Percentiles rank a stretch among this genome's conserved stretches.
phyloP scores from a whole-genome alignment of 2,113 vertebrate genomes.

The Meles meles region DNA sequence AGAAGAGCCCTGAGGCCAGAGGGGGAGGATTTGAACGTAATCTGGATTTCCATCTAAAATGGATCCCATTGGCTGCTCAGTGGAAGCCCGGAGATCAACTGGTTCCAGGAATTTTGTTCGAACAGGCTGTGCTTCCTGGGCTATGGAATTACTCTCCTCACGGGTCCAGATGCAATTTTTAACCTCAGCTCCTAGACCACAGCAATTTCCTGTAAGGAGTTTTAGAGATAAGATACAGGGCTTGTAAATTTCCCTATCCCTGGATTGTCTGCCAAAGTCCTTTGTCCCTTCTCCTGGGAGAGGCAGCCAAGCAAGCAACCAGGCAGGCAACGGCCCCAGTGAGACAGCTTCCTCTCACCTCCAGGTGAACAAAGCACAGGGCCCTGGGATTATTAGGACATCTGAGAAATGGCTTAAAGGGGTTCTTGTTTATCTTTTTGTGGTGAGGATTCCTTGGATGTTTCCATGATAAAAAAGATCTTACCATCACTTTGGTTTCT shows the following conservation, averaged over 20 bases:
- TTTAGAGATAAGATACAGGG: neutral
- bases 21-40: too few species aligned
- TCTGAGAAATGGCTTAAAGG: neutral
- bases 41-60: neutral
- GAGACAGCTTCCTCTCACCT: neutral
- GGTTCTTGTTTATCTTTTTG: neutral
- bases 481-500: rapidly evolving
- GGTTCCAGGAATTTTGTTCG: neutral
- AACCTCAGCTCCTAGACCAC: neutral
- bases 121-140: neutral
- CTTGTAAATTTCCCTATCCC: neutral
- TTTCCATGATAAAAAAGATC: neutral
- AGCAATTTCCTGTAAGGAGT: neutral
- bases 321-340: neutral
- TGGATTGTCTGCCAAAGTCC: neutral
- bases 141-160: neutral
- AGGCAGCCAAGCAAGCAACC: neutral
- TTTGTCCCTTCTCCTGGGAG: neutral
- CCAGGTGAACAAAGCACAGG: rapidly evolving
- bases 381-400: rapidly evolving
- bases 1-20: neutral
- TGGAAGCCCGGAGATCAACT: neutral
- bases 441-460: neutral
- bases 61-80: neutral
- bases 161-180: too few species aligned